Evolutionary conservation across 2,888 invertebrate genomes (phyloP), one percentile per base, ranked within the genome.

Genomic region (Agelastica alni): DNA sequence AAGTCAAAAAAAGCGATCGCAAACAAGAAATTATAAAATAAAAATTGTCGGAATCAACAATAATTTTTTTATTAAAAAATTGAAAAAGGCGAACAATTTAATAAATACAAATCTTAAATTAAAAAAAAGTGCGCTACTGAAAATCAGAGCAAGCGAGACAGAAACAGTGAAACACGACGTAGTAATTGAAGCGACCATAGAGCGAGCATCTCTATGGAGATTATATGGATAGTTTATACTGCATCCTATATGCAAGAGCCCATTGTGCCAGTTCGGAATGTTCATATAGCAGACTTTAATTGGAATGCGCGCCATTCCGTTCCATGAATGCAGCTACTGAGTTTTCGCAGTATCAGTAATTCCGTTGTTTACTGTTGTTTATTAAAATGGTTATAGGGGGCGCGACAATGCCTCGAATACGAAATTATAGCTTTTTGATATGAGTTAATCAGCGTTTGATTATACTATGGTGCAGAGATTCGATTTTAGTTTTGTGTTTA

Each of bases 231-330:
- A 56, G 60, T 60, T 61, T 60, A 65, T 64, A 64, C 58, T 66
- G 71, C 70, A 70, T 68, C 70, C 61, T 65, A 68, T 67, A 71
- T 71, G 70, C 70, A 70, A 69, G 67, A 60, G 69, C 58, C 66
- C 66, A 67, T 71, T 70, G 63, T 65, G 62, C 64, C 63, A 66
- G 66, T 68, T 66, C 53, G 63, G 71, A 71, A 65, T 62, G 70
- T 12, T 60, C 70, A 66, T 71, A 65, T 63, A 60, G 68, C 66
- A 63, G 60, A 59, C 63, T 60, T 66, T 74, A 74, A 73, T 73
- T 74, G 73, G 72, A 70, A 72, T 70, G 68, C 66, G 67, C 61
- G 63, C 68, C 61, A 56, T 63, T 66, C 59, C 67, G 64, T n/a
- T 62, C 67, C 64, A 67, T 65, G 68, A 66, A 68, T 65, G 61